phyloP scores from a whole-genome alignment of 30 jellyfish, hydroid and myxozoan species.

The Chrysaora quinquecirrha region DNA sequence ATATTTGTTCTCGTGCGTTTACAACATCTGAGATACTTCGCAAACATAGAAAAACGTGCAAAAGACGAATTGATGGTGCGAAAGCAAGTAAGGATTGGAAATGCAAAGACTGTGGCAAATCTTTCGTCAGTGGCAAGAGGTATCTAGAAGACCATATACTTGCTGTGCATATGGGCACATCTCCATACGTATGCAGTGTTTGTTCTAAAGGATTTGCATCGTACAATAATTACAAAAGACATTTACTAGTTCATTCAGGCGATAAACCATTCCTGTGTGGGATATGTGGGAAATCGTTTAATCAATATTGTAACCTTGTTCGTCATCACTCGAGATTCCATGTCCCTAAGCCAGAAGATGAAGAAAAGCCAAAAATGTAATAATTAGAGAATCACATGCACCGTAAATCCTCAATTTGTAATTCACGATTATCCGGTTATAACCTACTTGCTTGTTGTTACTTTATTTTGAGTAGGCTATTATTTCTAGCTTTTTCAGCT shows the following conservation, averaged over 20 bases:
- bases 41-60: conserved; percentile 48
- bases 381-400: too few relatives aligned
- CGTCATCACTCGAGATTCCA: conserved; percentile 62
- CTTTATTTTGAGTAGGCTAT: too few relatives aligned
- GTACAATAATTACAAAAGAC: conserved; percentile 64
- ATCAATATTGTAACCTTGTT: conserved; percentile 60
- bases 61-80: conserved; percentile 20
- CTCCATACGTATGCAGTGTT: conserved; percentile 67
- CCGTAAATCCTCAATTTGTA: too few relatives aligned
- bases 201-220: conserved; percentile 73
- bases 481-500: too few relatives aligned
- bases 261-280: conserved; percentile 60
- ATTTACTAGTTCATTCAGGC: conserved; percentile 58
- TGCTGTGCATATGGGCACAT: conserved; percentile 71
- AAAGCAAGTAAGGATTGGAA: conserved; percentile 46
- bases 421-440: too few relatives aligned
- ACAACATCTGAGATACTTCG: conserved; percentile 35
- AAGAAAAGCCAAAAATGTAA: too few relatives aligned
- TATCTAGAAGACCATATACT: conserved; percentile 66
- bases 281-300: conserved; percentile 48
- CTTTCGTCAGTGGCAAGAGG: conserved; percentile 72
- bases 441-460: too few relatives aligned
- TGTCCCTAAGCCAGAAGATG: too few relatives aligned
- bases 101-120: conserved; percentile 75
- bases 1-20: conserved; percentile 37